These are phyloP conservation scores for Lordiphosa collinella DNA, from an alignment of 1,140 invertebrate species.

Conservation along the genomic window DNA sequence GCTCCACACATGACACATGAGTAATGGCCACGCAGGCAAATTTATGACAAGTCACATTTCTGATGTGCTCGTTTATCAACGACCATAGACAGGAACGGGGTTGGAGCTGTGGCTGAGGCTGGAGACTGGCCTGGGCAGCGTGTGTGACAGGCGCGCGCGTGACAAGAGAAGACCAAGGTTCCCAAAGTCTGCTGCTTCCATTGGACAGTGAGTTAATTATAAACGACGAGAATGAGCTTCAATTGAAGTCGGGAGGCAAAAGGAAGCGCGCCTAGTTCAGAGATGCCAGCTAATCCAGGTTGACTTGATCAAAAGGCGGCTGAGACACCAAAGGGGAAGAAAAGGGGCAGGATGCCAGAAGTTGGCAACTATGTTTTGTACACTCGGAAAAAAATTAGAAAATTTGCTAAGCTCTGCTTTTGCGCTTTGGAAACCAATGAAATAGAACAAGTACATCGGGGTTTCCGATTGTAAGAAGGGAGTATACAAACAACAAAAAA, in stretches of 20 bases:
- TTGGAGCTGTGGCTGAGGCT: background rate
- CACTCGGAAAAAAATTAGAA: no score
- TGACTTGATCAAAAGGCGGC: conserved; percentile 70
- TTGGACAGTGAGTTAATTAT: conserved; percentile 69
- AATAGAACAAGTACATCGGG: no score
- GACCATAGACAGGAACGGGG: conserved; percentile 61
- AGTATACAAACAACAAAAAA: no score
- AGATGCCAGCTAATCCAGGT: conserved; percentile 54
- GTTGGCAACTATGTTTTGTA: no score
- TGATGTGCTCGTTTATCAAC: conserved; percentile 77
- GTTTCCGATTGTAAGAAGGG: no score
- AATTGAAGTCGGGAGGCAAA: conserved; percentile 32
- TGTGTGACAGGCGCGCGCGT: conserved; percentile 62
- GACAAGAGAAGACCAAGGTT: conserved; percentile 53
- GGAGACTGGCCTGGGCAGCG: conserved; percentile 13
- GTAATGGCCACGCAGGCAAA: conserved; percentile 76
- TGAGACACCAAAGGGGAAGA: conserved; percentile 3
- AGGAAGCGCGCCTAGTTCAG: conserved; percentile 46
- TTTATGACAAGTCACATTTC: conserved; percentile 78
- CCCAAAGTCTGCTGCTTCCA: conserved; percentile 39
- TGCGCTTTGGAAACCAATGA: no score
- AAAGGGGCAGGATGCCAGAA: background rate
- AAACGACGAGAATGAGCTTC: conserved; percentile 65
- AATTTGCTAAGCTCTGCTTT: no score
- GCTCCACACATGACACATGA: conserved; percentile 75